Percentiles rank a stretch among this genome's conserved stretches.
phyloP scores from a whole-genome alignment of 2,888 invertebrate genomes.

The Hypena proboscidalis region DNA sequence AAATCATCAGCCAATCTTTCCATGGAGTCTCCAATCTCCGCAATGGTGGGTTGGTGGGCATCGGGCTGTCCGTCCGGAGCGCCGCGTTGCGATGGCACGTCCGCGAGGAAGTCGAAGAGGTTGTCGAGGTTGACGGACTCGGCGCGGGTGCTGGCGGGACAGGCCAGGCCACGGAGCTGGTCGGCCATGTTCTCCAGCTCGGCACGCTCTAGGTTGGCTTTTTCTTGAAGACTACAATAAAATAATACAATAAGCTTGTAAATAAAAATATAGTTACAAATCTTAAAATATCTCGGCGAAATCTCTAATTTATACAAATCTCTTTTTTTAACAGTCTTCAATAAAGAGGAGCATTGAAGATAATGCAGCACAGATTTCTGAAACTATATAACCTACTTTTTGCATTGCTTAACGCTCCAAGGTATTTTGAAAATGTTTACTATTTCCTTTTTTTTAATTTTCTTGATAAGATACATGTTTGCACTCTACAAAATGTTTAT shows the following conservation, averaged over 20 bases:
- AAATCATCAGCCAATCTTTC: conserved; percentile 92
- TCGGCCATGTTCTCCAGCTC: conserved; percentile 82
- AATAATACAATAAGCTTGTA: not conserved
- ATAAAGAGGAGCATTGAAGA: too few species aligned
- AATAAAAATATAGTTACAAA: too few species aligned
- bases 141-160: conserved; percentile 71
- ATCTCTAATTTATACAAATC: too few species aligned
- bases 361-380: too few species aligned
- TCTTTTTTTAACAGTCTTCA: too few species aligned
- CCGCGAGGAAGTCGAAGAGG: conserved; percentile 95
- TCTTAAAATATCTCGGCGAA: too few species aligned
- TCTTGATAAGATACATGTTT: too few species aligned
- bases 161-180: conserved; percentile 70
- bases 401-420: too few species aligned
- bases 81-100: conserved; percentile 85
- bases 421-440: too few species aligned
- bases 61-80: conserved; percentile 81
- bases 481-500: too few species aligned
- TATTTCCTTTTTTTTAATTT: too few species aligned
- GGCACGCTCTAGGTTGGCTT: conserved; percentile 86
- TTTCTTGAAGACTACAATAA: conserved; percentile 86
- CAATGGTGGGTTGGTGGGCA: conserved; percentile 88
- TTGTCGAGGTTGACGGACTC: conserved; percentile 95
- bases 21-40: conserved; percentile 94
- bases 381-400: too few species aligned